Conservation (phyloP, 2,113 vertebrate species). For the Leptocoma aspasia region DNA sequence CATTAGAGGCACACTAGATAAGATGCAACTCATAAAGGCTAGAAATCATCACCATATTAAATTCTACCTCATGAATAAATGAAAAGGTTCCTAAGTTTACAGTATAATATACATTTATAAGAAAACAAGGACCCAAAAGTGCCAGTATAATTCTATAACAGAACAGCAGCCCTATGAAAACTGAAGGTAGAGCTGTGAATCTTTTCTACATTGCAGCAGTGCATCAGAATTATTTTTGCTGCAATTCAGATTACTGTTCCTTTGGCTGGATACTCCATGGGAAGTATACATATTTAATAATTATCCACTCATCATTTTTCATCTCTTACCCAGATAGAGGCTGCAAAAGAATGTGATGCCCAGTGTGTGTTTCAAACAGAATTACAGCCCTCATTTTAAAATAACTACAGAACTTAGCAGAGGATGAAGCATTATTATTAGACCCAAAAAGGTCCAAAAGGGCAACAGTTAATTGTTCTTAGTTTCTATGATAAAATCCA, state of each 20-base stretch:
- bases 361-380: neutral
- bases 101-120: conserved; percentile 75
- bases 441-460: neutral
- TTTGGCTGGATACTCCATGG: conserved; percentile 13
- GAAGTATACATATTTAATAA: conserved; percentile 36
- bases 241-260: conserved; percentile 53
- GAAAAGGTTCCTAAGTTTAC: conserved; percentile 73
- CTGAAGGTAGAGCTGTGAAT: conserved; percentile 55
- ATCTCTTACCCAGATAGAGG: neutral
- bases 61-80: conserved; percentile 79
- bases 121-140: conserved; percentile 66
- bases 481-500: neutral
- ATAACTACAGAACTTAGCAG: neutral
- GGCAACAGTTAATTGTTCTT: neutral
- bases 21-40: conserved; percentile 71
- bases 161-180: conserved; percentile 41
- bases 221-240: conserved; percentile 68
- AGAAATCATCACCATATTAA: conserved; percentile 73
- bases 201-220: conserved; percentile 60
- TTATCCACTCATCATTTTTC: neutral
- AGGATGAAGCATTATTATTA: neutral
- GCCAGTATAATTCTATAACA: conserved; percentile 65
- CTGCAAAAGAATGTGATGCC: neutral
- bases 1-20: neutral
- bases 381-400: neutral